These are phyloP conservation scores for Merops nubicus DNA, from an alignment of 2,113 vertebrate genomes.

Conservation along the genomic window DNA sequence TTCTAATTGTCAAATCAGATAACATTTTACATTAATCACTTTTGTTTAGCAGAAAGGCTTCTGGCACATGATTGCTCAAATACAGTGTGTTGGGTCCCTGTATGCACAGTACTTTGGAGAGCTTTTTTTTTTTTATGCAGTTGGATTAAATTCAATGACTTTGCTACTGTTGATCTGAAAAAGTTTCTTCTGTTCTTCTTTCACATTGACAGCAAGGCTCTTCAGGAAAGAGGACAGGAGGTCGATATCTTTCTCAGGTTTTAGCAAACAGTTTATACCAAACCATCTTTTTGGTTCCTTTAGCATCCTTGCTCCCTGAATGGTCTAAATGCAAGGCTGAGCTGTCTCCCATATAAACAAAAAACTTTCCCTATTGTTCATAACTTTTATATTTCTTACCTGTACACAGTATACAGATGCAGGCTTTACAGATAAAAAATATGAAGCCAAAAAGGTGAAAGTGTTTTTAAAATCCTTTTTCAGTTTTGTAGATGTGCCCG, in stretches of 20 bases:
- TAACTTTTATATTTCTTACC: not conserved
- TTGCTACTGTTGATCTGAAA: not conserved
- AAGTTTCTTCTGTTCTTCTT: not conserved
- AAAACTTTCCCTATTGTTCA: not conserved
- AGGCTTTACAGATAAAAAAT: not conserved
- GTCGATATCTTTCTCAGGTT: not conserved
- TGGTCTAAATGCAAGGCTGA: not conserved
- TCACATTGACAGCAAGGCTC: not conserved
- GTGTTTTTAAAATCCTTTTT: not conserved
- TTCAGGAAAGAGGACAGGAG: not conserved
- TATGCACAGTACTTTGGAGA: not conserved
- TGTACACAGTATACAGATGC: not conserved
- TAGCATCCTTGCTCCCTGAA: accelerated
- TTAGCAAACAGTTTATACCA: not conserved
- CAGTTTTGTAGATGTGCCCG: not conserved
- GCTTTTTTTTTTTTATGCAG: not conserved
- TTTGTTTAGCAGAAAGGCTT: not conserved
- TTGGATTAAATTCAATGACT: not conserved
- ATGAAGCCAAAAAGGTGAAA: not conserved
- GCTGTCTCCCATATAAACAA: not conserved
- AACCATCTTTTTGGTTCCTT: not conserved
- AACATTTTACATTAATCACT: conserved; percentile 20
- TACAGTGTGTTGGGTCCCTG: not conserved
- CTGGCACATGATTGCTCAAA: not conserved
- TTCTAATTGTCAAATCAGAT: not conserved